A percentile compares a stretch with the other conserved stretches of the same genome.
phyloP scores from a whole-genome alignment of 2,113 vertebrate species.

The Dermatemys mawii region DNA sequence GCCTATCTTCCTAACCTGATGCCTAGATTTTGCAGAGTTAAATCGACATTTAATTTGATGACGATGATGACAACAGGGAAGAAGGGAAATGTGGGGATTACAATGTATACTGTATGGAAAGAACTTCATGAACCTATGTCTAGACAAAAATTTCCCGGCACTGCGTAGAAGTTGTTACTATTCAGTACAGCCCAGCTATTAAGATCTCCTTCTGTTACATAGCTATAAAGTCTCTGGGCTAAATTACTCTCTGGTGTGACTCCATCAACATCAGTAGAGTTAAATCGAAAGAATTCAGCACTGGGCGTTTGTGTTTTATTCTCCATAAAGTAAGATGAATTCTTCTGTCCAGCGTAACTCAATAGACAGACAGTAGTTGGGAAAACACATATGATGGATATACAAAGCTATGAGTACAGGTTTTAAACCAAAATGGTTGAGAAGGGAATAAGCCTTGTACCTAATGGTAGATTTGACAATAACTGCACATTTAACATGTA shows the following conservation, averaged over 20 bases:
- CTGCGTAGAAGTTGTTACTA: not conserved
- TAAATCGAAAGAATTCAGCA: not conserved
- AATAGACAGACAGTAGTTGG: not conserved
- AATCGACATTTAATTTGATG: not conserved
- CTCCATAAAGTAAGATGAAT: not conserved
- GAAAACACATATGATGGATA: accelerated
- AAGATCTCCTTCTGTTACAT: not conserved
- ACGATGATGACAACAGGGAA: not conserved
- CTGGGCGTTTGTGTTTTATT: not conserved
- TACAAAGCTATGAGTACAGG: accelerated
- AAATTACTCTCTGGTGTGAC: not conserved
- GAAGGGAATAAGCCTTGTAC: not conserved
- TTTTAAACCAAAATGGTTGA: not conserved
- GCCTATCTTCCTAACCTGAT: not conserved
- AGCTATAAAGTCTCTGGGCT: not conserved
- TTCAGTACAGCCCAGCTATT: not conserved
- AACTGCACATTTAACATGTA: not conserved
- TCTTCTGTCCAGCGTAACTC: not conserved
- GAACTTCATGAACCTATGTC: not conserved
- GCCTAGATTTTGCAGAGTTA: not conserved
- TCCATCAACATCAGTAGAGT: not conserved
- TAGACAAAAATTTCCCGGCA: not conserved
- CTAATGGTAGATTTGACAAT: not conserved
- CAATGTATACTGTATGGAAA: not conserved
- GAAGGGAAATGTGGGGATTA: not conserved